phyloP scores from a whole-genome alignment of 2,888 invertebrate genomes.

The Azorinus chamasolen region DNA sequence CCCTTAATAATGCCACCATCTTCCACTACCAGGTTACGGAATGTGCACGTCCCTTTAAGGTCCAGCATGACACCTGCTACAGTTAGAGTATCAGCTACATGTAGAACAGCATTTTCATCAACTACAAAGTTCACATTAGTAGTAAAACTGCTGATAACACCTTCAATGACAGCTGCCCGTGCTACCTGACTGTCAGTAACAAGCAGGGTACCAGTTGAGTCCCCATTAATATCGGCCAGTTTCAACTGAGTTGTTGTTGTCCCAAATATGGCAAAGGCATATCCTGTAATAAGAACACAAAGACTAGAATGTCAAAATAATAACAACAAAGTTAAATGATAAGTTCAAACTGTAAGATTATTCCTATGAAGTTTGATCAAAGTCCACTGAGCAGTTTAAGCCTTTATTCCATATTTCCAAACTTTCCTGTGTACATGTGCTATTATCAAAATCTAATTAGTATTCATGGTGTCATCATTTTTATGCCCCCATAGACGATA shows the following conservation, averaged over 20 bases:
- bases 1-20: constrained; percentile 65
- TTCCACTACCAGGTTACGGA: constrained; percentile 73
- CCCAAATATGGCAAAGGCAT: constrained; percentile 68
- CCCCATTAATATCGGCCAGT: constrained; percentile 68
- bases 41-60: constrained; percentile 72
- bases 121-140: constrained; percentile 72
- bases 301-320: not conserved
- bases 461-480: too few species aligned
- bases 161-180: constrained; percentile 71
- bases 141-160: constrained; percentile 60
- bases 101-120: constrained; percentile 67
- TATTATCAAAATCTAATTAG: too few species aligned
- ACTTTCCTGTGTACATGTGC: too few species aligned
- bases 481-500: too few species aligned
- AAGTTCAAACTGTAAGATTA: not conserved
- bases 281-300: constrained; percentile 65
- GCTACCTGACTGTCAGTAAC: constrained; percentile 68
- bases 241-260: constrained; percentile 48
- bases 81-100: constrained; percentile 72
- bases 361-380: too few species aligned
- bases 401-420: too few species aligned
- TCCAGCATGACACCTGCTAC: constrained; percentile 70
- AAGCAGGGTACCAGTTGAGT: constrained; percentile 71
- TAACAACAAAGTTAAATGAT: not conserved
- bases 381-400: not conserved